Base-by-base conservation (phyloP, 92 coral and sea anemone species). In the Epizoanthus rinbou region DNA sequence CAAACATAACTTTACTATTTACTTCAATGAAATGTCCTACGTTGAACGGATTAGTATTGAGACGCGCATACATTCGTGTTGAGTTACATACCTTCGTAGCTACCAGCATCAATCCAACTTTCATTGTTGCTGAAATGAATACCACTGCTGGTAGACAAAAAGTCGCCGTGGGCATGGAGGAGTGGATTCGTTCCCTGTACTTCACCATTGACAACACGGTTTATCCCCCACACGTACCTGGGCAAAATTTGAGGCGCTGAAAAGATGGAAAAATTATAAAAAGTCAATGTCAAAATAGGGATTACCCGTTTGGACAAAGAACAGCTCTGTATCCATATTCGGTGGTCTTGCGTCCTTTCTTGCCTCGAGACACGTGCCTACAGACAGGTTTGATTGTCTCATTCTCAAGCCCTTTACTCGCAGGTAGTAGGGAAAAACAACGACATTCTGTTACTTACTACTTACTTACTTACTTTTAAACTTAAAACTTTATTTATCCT, bases 101-200 rank as follows among this genome's bases (percentile, higher is more conserved):
- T 94, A 35, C 99, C 99, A n/a, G 92, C 93, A 80, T 97, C 99
- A 50, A 97, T 91, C 99, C 99, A 97, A 24, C 93, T 90, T 33
- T 94, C 93, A n/a, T 84, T 90, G 64, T 95, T 94, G 47, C 93
- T 88, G 33, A 97, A 71, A 54, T 88, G 89, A 50, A 97, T 65
- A 19, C 99, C 98, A 59, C 91, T 93, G 60, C 95, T 95, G 63
- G 86, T 63, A 66, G 95, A 86, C 53, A 87, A 84, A 53, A 88
- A 83, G n/a, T 87, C 80, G 37, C 99, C 99, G 82, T 94, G 96
- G 79, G 95, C 92, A 50, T 85, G 89, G 67, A 95, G 76, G 52
- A 68, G 67, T 5, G 99, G 99, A 43, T 84, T 86, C 9, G 93
- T 88, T 24, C 88, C 97, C 37, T 84, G 81, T 5, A 97, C 91